Base-by-base conservation (phyloP, 2,113 vertebrate species). In the Phycodurus eques region DNA sequence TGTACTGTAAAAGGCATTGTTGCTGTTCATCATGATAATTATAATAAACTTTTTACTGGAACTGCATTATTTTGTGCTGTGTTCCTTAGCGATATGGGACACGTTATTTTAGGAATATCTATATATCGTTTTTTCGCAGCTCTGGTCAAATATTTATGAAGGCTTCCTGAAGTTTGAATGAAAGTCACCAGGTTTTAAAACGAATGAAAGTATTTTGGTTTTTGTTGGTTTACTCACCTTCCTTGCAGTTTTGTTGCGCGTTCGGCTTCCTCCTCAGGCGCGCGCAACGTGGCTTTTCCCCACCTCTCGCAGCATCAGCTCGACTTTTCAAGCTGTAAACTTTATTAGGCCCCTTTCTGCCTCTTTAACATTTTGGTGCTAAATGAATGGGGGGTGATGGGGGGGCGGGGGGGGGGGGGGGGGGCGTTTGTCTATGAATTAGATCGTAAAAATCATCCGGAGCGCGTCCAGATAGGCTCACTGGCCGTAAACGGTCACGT, bases 401-500 rank as follows among this genome's bases (percentile, higher is more conserved):
- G 94, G 94, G 94, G 20, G 5, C 8, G n/a, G 54, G 27, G 59
- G 59, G 59, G 59, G 11, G 31, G 27, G 1, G 27, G 27, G 27
- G 27, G 27, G 27, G 27, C 27, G 27, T 97, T 96, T 96, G 95
- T 97, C 95, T 96, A 96, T 96, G 96, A 97, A 97, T 96, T 98
- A 96, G 95, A 96, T 98, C 95, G 96, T 98, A 99, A 98, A 92
- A 97, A 96, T 96, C 96, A 96, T 96, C 96, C 95, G 93, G 95
- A 95, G 95, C 94, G 93, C 94, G 95, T 94, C 96, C 95, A 97
- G 95, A 98, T 97, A 95, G 96, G 95, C 95, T 97, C 93, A 95
- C 96, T 96, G 96, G 96, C 96, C 97, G 98, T 98, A 98, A 98
- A 97, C 94, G 92, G 95, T 99, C 96, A 99, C 96, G 96, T 98